A percentile compares a stretch with the other conserved stretches of the same genome.
Evolutionary conservation across 2,888 invertebrate genomes (phyloP).

Genomic region (Cerastis leucographa): DNA sequence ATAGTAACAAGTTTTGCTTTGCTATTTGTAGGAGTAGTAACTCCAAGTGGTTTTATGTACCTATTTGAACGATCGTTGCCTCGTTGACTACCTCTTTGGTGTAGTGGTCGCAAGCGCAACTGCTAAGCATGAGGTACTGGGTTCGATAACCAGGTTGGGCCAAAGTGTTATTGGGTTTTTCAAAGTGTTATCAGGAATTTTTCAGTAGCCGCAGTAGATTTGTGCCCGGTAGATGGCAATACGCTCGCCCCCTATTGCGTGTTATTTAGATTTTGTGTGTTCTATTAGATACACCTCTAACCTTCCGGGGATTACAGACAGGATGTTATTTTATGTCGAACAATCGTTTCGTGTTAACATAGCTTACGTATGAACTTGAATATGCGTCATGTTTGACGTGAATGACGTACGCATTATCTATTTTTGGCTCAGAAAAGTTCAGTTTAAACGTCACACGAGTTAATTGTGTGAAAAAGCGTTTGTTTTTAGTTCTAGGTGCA

Average conservation of each 20-base stretch:
- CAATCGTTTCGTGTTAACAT: conserved; percentile 6
- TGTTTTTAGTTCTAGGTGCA: neutral
- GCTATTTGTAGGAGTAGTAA: conserved; percentile 51
- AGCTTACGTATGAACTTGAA: neutral
- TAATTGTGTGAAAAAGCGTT: neutral
- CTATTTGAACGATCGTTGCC: conserved; percentile 6
- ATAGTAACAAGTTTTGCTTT: conserved; percentile 56
- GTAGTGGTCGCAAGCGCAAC: neutral
- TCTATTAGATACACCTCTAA: neutral
- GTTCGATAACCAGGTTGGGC: neutral
- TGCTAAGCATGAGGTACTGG: neutral
- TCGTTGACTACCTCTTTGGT: neutral
- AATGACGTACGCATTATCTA: conserved; percentile 23
- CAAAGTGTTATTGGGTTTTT: neutral
- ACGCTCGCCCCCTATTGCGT: no score
- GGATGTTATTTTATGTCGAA: neutral
- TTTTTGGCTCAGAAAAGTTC: conserved; percentile 14
- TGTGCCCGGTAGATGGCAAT: neutral
- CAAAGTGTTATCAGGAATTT: neutral
- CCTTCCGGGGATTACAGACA: neutral
- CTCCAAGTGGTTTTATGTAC: conserved; percentile 39
- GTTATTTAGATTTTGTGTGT: neutral
- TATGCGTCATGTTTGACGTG: conserved; percentile 36
- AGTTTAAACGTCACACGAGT: neutral
- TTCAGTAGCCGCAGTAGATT: neutral